Evolutionary conservation across 2,888 invertebrate genomes (phyloP).

Genomic region (Melanostoma mellinum): DNA sequence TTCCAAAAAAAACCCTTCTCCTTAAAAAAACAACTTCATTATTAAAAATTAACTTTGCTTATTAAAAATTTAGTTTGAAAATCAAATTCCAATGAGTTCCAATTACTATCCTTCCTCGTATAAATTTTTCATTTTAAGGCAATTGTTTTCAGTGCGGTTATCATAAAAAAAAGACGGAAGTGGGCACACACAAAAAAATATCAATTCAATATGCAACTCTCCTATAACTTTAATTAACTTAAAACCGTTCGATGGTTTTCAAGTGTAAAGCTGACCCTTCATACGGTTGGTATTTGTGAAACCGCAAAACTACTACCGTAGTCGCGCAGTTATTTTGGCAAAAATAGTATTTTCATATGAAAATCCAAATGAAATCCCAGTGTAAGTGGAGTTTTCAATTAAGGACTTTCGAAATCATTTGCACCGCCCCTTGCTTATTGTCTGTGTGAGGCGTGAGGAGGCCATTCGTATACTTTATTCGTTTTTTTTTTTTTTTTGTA

Average conservation of each 20-base stretch:
- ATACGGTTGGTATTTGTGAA: constrained; percentile 11
- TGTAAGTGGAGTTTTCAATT: constrained; percentile 72
- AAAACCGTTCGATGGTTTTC: constrained; percentile 48
- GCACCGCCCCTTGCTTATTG: not conserved
- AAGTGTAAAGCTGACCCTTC: constrained; percentile 5
- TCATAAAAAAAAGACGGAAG: not conserved
- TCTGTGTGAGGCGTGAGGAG: not conserved
- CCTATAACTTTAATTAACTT: constrained; percentile 62
- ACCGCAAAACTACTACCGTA: constrained; percentile 41
- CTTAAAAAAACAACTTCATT: too few species aligned
- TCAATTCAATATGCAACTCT: constrained; percentile 50
- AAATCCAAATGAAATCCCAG: constrained; percentile 68
- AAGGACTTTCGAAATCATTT: constrained; percentile 66
- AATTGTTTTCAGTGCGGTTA: too few species aligned
- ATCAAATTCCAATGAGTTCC: too few species aligned
- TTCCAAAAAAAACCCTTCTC: too few species aligned
- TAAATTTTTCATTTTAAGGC: too few species aligned
- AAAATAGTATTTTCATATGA: constrained; percentile 53
- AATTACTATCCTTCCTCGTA: too few species aligned
- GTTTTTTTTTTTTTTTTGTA: constrained; percentile 22
- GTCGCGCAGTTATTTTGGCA: constrained; percentile 53
- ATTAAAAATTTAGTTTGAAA: too few species aligned
- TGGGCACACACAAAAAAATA: constrained; percentile 13
- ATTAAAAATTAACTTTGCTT: too few species aligned
- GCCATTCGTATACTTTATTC: not conserved